Conservation (phyloP, 1,140 invertebrate genomes). For the Drosophila funebris region DNA sequence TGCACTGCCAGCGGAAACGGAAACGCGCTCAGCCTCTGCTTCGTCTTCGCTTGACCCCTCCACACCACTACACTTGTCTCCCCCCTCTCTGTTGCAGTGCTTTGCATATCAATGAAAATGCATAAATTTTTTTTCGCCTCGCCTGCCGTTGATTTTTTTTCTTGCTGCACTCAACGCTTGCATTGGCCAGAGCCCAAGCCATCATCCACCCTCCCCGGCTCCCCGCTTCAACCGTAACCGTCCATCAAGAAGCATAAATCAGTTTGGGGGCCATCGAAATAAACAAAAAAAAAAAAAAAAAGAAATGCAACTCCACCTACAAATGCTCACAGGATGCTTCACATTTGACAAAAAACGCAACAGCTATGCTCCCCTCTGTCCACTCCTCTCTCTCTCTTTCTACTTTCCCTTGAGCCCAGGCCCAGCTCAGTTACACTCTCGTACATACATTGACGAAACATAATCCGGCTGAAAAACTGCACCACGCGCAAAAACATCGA, state of each 20-base stretch:
- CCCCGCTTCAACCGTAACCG: conserved; percentile 29
- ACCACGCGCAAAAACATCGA: conserved; percentile 74
- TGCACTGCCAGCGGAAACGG: conserved; percentile 63
- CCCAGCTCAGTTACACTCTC: conserved; percentile 11
- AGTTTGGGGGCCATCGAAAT: conserved; percentile 43
- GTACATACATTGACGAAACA: conserved; percentile 55
- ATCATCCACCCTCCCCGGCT: conserved; percentile 13
- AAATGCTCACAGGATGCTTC: conserved; percentile 60
- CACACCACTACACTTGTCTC: neutral
- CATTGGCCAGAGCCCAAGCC: conserved; percentile 32
- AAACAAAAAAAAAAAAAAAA: conserved; percentile 29
- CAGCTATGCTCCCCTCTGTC: neutral
- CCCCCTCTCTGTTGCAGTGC: conserved; percentile 32
- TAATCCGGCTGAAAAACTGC: conserved; percentile 65
- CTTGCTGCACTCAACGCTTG: conserved; percentile 56
- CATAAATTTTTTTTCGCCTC: conserved; percentile 74
- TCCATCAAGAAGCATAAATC: conserved; percentile 83
- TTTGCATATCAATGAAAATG: conserved; percentile 83
- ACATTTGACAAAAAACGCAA: conserved; percentile 57
- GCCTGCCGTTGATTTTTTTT: conserved; percentile 48
- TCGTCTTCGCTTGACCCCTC: conserved; percentile 52
- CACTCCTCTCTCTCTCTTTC: neutral
- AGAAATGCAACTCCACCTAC: conserved; percentile 20
- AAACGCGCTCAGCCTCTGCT: conserved; percentile 71
- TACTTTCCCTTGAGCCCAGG: neutral